phyloP scores from a whole-genome alignment of 2,797 vertebrate genomes.

The Enteromius treurensis region DNA sequence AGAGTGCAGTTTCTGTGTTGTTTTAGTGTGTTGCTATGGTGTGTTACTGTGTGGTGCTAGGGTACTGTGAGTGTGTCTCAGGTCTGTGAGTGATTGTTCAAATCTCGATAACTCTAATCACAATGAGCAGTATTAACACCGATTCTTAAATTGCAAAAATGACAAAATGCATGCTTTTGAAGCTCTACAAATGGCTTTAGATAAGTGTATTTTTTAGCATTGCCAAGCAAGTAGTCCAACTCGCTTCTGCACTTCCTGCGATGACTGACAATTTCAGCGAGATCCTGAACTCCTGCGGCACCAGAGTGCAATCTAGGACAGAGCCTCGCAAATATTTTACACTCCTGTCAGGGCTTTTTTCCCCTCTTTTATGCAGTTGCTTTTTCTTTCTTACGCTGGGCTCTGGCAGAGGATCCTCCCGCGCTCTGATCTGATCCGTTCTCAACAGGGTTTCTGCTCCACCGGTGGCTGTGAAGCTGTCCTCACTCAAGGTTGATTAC shows the following conservation, averaged over 20 bases:
- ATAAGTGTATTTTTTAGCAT: neutral
- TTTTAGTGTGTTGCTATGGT: neutral
- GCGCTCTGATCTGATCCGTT: conserved; percentile 45
- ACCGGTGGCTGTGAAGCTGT: conserved; percentile 46
- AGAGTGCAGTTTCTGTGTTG: neutral
- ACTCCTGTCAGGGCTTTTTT: neutral
- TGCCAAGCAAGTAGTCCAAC: neutral
- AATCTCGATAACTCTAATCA: neutral
- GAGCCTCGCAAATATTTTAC: conserved; percentile 10
- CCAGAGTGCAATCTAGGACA: conserved; percentile 31
- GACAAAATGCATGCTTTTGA: neutral
- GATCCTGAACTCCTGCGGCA: conserved; percentile 10
- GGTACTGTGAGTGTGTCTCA: neutral
- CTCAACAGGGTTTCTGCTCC: conserved; percentile 43
- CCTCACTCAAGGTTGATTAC: conserved; percentile 54
- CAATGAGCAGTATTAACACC: neutral
- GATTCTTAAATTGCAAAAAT: neutral
- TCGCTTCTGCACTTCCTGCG: neutral
- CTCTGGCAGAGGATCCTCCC: conserved; percentile 35
- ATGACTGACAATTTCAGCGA: neutral
- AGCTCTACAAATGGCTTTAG: neutral
- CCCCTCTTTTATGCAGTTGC: conserved; percentile 2
- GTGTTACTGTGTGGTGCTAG: neutral
- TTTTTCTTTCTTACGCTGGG: conserved; percentile 42
- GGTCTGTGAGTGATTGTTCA: neutral